These are phyloP conservation scores for Martes martes DNA, from an alignment of 2,113 vertebrate species.

Conservation along the genomic window DNA sequence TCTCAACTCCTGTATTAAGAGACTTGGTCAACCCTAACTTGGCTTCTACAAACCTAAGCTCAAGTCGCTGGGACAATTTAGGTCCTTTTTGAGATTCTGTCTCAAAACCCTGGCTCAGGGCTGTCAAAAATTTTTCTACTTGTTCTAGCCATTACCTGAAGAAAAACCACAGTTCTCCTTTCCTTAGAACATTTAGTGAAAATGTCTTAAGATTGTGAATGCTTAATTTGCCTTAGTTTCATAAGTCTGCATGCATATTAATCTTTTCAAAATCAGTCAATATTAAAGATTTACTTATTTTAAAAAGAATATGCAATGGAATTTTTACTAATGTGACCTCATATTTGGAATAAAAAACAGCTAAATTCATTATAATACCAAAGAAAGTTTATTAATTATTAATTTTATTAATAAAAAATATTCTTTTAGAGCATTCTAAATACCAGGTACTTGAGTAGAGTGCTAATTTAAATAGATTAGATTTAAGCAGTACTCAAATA, in stretches of 20 bases:
- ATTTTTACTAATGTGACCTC: neutral
- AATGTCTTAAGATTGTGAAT: neutral
- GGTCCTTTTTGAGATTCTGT: neutral
- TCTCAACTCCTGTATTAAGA: neutral
- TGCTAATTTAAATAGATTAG: neutral
- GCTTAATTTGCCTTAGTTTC: neutral
- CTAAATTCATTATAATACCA: neutral
- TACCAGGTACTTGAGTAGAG: neutral
- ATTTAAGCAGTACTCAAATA: neutral
- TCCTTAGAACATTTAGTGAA: neutral
- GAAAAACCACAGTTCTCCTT: neutral
- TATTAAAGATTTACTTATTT: neutral
- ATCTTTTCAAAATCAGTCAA: neutral
- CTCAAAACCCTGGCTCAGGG: neutral
- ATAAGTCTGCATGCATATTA: neutral
- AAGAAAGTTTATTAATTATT: neutral
- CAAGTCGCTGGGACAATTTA: neutral
- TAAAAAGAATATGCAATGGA: neutral
- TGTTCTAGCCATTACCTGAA: neutral
- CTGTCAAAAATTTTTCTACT: neutral
- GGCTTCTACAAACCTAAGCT: accelerated
- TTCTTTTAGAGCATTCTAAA: neutral
- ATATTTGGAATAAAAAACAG: neutral
- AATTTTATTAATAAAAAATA: neutral
- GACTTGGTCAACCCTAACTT: no score